These are phyloP conservation scores for Cuniculus paca DNA, from an alignment of 2,797 vertebrate genomes.

Conservation along the genomic window DNA sequence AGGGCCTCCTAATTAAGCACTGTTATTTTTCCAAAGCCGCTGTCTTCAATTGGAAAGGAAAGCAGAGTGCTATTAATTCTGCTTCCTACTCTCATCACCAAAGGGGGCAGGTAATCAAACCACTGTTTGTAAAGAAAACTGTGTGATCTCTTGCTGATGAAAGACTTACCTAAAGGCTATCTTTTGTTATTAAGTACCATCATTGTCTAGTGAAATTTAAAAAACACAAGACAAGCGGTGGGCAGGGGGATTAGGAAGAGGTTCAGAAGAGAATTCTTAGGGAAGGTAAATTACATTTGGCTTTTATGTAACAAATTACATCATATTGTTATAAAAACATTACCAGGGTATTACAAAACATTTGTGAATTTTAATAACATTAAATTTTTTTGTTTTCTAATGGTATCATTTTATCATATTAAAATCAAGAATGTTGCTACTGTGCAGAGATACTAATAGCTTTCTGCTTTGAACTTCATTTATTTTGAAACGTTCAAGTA, in stretches of 20 bases:
- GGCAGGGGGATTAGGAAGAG: not conserved
- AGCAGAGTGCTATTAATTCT: not conserved
- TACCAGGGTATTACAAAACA: slow-evolving; percentile 69
- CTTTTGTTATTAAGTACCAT: slow-evolving; percentile 52
- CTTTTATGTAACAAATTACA: slow-evolving; percentile 30
- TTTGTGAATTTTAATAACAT: slow-evolving; percentile 28
- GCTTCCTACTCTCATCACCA: slow-evolving; percentile 41
- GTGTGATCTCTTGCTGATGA: slow-evolving; percentile 58
- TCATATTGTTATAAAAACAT: slow-evolving; percentile 74
- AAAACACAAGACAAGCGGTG: slow-evolving; percentile 56
- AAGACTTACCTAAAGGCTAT: slow-evolving; percentile 63
- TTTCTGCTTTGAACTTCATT: slow-evolving; percentile 61
- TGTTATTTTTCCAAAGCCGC: not conserved
- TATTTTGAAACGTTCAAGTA: slow-evolving; percentile 58
- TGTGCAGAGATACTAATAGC: slow-evolving; percentile 27
- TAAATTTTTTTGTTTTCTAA: slow-evolving; percentile 57
- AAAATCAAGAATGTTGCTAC: slow-evolving; percentile 67
- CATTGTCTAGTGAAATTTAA: slow-evolving; percentile 20
- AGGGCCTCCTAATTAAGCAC: not conserved
- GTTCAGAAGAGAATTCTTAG: slow-evolving; percentile 32
- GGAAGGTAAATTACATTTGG: slow-evolving; percentile 56
- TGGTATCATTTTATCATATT: slow-evolving; percentile 68
- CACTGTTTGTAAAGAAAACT: not conserved
- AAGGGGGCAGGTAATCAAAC: slow-evolving; percentile 34
- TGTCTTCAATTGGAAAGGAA: not conserved